phyloP scores from a whole-genome alignment of 1,140 invertebrate species.

The Metopolophium dirhodum region DNA sequence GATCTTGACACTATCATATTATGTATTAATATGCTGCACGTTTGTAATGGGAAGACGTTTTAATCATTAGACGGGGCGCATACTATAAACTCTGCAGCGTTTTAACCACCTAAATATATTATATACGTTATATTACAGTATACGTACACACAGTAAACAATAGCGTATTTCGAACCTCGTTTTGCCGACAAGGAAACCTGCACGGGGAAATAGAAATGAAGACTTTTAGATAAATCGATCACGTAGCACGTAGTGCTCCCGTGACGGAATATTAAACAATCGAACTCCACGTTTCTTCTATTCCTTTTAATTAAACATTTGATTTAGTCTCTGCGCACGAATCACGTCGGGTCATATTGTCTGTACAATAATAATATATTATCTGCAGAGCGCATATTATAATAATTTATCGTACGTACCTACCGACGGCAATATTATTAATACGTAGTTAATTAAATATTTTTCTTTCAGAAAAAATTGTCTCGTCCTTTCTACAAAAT shows the following conservation, averaged over 20 bases:
- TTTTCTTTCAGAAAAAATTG: neutral
- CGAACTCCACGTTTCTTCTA: neutral
- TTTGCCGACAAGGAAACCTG: neutral
- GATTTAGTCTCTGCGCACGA: neutral
- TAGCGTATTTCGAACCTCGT: neutral
- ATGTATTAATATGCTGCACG: neutral
- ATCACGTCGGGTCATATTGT: neutral
- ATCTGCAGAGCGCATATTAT: neutral
- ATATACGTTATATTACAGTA: too few relatives aligned
- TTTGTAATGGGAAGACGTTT: neutral
- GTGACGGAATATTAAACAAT: constrained; percentile 17
- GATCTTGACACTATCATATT: neutral
- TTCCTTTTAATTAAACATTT: constrained; percentile 52
- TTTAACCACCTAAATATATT: neutral
- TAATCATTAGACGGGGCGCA: neutral
- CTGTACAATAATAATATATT: neutral
- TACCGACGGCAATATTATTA: too few relatives aligned
- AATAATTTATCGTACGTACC: neutral
- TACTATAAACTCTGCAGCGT: neutral
- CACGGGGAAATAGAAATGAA: neutral
- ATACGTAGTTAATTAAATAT: neutral
- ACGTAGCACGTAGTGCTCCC: neutral
- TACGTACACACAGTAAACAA: neutral
- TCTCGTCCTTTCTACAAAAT: neutral
- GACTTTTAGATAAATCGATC: constrained; percentile 7